A percentile compares a stretch with the other conserved stretches of the same genome.
Evolutionary conservation across 2,888 invertebrate species (phyloP).

Genomic region (Reticulitermes lucifugus): DNA sequence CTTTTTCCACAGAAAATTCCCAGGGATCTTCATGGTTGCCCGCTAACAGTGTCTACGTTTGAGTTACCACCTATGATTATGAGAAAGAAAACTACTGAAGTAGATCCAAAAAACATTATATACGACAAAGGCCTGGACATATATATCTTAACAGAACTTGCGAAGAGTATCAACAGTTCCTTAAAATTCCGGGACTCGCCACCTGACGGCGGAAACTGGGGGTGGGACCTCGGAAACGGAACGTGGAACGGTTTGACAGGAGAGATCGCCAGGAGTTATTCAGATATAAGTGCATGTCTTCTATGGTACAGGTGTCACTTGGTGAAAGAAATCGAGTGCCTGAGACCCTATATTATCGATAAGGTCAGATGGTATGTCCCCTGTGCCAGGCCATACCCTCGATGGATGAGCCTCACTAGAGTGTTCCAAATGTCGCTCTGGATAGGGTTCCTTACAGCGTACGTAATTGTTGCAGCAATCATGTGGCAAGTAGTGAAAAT

Average conservation of each 20-base stretch:
- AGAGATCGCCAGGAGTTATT: not conserved
- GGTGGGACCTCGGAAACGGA: not conserved
- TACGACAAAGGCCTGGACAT: not conserved
- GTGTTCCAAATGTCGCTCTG: conserved; percentile 10
- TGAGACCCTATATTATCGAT: not conserved
- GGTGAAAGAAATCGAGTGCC: not conserved
- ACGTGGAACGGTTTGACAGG: conserved; percentile 18
- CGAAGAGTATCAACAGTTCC: not conserved
- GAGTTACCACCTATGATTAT: not conserved
- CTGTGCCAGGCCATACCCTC: conserved; percentile 8
- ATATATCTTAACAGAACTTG: not conserved
- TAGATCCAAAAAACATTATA: not conserved
- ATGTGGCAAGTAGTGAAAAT: conserved; percentile 1
- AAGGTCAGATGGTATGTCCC: conserved; percentile 9
- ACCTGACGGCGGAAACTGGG: not conserved
- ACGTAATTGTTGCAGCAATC: not conserved
- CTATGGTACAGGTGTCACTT: conserved; percentile 11
- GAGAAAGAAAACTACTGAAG: not conserved
- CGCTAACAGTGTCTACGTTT: conserved; percentile 4
- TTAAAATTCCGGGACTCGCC: not conserved
- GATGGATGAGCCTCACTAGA: conserved; percentile 19
- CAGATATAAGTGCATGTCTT: not conserved
- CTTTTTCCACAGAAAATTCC: conserved; percentile 19
- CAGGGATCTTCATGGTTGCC: not conserved
- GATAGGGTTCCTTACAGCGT: not conserved